Conservation (phyloP, 2,888 invertebrate species). For the Euphydryas editha region DNA sequence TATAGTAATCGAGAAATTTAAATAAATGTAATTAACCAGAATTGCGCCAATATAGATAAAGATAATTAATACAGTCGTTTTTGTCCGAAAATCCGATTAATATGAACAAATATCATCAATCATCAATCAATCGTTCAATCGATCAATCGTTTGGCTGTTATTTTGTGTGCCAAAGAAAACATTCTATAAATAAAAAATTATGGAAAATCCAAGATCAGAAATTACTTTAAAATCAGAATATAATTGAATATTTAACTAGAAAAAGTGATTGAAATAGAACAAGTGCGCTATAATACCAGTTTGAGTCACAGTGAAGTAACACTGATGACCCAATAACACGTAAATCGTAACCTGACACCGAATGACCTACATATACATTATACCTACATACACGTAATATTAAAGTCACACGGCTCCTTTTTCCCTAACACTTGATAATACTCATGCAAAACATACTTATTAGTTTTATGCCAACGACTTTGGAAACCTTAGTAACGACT, state of each 20-base stretch:
- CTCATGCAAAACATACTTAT: constrained; percentile 32
- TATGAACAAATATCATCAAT: too few species aligned
- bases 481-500: constrained; percentile 31
- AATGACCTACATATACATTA: background rate
- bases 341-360: constrained; percentile 4
- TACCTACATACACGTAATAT: background rate
- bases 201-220: background rate
- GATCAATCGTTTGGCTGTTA: too few species aligned
- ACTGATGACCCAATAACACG: constrained; percentile 6
- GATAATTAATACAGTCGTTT: too few species aligned
- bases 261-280: background rate
- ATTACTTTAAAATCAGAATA: background rate
- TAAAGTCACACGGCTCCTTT: constrained; percentile 5
- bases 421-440: constrained; percentile 21
- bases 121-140: too few species aligned
- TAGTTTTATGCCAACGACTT: constrained; percentile 6
- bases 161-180: too few species aligned
- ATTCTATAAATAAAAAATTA: too few species aligned
- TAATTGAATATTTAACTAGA: background rate
- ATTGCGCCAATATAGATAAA: too few species aligned
- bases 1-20: too few species aligned
- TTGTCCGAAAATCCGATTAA: too few species aligned
- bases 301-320: background rate
- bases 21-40: too few species aligned
- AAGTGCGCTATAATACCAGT: background rate